These are phyloP conservation scores for Cantharis rustica DNA, from an alignment of 2,888 invertebrate species.

Conservation along the genomic window DNA sequence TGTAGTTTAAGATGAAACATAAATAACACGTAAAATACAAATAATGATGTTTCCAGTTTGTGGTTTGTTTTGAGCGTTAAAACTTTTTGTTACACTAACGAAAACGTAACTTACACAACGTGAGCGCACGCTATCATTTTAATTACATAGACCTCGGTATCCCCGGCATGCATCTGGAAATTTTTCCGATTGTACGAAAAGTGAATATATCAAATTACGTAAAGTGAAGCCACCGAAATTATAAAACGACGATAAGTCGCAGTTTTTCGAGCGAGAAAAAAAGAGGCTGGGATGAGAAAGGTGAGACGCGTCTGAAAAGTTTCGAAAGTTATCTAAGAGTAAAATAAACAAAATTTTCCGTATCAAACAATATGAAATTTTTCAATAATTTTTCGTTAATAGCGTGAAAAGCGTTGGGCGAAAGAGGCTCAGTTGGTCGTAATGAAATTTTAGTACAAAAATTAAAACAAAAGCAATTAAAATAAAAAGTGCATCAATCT, in stretches of 20 bases:
- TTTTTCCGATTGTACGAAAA: not conserved
- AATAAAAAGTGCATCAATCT: constrained; percentile 24
- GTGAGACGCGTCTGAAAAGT: not conserved
- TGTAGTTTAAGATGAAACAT: not conserved
- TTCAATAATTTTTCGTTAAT: not conserved
- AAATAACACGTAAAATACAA: not conserved
- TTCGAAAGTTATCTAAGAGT: not conserved
- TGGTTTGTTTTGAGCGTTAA: not conserved
- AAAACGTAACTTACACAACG: not conserved
- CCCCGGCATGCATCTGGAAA: not conserved
- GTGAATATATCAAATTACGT: not conserved
- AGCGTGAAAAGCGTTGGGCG: not conserved
- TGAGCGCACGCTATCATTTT: not conserved
- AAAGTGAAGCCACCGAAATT: not conserved
- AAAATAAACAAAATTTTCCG: not conserved
- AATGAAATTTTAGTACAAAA: not conserved
- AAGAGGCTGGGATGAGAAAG: not conserved
- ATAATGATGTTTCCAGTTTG: not conserved
- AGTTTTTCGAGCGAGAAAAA: not conserved
- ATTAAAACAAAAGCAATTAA: not conserved
- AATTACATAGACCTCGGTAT: not conserved
- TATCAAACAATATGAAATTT: not conserved
- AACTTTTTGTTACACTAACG: not conserved
- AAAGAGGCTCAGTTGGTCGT: not conserved
- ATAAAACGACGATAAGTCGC: not conserved